Conservation (phyloP, 2,797 vertebrate species). For the Heteromormyrus szaboi region DNA sequence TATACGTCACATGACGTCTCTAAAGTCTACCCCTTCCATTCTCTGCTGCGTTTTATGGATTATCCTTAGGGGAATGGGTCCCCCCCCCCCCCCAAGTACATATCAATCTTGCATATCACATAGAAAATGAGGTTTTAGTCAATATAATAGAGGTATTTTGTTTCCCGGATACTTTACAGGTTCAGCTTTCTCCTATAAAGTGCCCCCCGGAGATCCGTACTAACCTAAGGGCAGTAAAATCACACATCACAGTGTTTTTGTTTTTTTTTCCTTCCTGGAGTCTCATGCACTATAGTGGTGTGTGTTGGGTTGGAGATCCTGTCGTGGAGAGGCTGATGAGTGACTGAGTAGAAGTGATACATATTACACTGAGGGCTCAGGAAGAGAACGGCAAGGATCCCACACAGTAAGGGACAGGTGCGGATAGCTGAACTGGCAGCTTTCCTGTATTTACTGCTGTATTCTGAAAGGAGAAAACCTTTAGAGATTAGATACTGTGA, state of each 20-base stretch:
- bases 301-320: neutral
- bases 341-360: too few relatives aligned
- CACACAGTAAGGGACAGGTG: neutral
- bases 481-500: constrained; percentile 26
- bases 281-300: neutral
- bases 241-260: neutral
- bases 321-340: too few relatives aligned
- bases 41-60: neutral
- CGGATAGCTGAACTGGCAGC: constrained; percentile 6
- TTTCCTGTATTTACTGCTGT: constrained; percentile 40
- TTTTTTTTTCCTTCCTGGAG: neutral
- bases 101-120: neutral
- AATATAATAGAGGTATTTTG: neutral
- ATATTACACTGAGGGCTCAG: neutral
- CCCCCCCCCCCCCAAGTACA: neutral
- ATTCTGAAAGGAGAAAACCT: constrained; percentile 52
- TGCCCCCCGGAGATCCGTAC: neutral
- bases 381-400: neutral
- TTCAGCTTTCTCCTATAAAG: neutral
- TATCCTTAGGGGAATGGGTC: neutral
- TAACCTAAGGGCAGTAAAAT: neutral
- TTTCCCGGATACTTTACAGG: neutral
- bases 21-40: neutral
- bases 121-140: neutral
- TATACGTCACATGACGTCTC: neutral